phyloP scores from a whole-genome alignment of 2,888 invertebrate genomes.

The Hydrotaea diabolus region DNA sequence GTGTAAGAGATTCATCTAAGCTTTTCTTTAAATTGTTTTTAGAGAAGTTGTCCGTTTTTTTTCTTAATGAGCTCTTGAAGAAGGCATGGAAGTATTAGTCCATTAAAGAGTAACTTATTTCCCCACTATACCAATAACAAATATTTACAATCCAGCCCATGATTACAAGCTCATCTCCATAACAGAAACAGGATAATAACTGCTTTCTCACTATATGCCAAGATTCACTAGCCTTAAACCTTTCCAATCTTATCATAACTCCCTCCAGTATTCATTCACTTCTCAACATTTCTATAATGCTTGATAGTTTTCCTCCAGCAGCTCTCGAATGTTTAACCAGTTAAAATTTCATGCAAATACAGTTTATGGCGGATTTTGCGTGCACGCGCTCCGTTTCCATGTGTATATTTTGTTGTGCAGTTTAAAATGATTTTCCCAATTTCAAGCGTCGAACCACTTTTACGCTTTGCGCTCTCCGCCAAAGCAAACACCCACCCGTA shows the following conservation, averaged over 20 bases:
- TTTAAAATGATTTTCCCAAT: neutral
- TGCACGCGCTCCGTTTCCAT: neutral
- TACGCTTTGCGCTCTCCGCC: neutral
- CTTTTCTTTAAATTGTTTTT: no score
- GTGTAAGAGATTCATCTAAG: no score
- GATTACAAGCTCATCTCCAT: no score
- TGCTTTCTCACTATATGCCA: no score
- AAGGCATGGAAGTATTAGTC: no score
- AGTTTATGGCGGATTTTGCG: neutral
- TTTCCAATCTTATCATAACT: neutral
- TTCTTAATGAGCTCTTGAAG: no score
- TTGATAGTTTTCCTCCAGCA: neutral
- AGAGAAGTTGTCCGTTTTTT: no score
- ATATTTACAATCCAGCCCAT: no score
- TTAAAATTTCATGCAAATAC: conserved; percentile 4
- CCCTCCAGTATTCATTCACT: neutral
- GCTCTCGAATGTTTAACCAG: neutral
- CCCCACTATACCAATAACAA: no score
- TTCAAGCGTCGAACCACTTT: neutral
- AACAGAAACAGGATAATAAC: no score
- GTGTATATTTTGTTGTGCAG: neutral
- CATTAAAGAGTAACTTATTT: no score
- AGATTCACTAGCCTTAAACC: neutral
- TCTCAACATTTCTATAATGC: neutral
- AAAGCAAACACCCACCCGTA: neutral